Evolutionary conservation across 2,888 invertebrate genomes (phyloP).

Genomic region (Phragmatobia fuliginosa): DNA sequence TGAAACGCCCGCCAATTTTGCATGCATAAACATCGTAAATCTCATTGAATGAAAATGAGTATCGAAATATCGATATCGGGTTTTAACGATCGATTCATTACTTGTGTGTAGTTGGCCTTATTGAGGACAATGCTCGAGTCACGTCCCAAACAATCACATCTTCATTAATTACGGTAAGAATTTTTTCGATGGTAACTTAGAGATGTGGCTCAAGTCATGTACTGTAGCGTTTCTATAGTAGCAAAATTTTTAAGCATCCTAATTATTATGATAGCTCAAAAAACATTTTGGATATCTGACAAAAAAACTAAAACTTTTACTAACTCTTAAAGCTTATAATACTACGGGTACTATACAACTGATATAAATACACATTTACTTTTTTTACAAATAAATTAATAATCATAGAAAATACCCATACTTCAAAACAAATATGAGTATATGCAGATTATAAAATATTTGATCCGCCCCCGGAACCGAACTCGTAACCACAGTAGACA

Average conservation of each 20-base stretch:
- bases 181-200: conserved; percentile 67
- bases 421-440: too few relatives aligned
- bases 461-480: too few relatives aligned
- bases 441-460: too few relatives aligned
- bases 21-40: conserved; percentile 83
- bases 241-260: not conserved
- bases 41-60: conserved; percentile 79
- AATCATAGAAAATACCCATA: too few relatives aligned
- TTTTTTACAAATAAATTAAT: too few relatives aligned
- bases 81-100: conserved; percentile 74
- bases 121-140: conserved; percentile 72
- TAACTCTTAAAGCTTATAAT: too few relatives aligned
- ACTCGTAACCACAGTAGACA: too few relatives aligned
- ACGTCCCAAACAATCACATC: conserved; percentile 67
- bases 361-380: too few relatives aligned
- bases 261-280: too few relatives aligned
- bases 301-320: too few relatives aligned
- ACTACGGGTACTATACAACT: too few relatives aligned
- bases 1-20: conserved; percentile 77
- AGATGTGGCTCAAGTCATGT: conserved; percentile 53
- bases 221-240: conserved; percentile 41
- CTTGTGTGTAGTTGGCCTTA: conserved; percentile 68
- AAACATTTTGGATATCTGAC: too few relatives aligned
- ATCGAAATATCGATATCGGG: conserved; percentile 77
- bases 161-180: conserved; percentile 82